A percentile compares a stretch with the other conserved stretches of the same genome.
Evolutionary conservation across 2,797 vertebrate species (phyloP).

Genomic region (Chelon auratus): DNA sequence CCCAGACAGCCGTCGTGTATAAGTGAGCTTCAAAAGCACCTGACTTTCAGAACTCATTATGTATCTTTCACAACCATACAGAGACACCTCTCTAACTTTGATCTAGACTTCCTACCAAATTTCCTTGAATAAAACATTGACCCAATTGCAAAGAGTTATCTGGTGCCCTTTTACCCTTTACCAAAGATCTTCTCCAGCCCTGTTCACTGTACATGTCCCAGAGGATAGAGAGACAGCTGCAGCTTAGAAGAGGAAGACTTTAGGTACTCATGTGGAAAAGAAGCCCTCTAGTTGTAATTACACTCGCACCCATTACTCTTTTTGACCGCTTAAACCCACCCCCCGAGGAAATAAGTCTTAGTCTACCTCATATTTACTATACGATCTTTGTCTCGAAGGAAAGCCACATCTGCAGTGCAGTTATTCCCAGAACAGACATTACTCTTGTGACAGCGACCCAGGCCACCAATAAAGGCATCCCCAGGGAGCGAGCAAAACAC

Average conservation of each 20-base stretch:
- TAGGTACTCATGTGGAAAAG: constrained; percentile 60
- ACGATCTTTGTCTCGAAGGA: constrained; percentile 55
- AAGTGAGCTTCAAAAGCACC: not conserved
- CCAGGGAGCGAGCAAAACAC: constrained; percentile 43
- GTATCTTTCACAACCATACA: not conserved
- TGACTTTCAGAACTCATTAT: not conserved
- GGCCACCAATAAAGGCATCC: constrained; percentile 52
- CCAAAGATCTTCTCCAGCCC: constrained; percentile 39
- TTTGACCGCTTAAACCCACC: constrained; percentile 47
- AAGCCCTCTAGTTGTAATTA: constrained; percentile 71
- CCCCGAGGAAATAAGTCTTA: constrained; percentile 59
- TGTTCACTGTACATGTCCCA: constrained; percentile 30
- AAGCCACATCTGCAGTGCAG: constrained; percentile 36
- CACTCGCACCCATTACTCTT: constrained; percentile 64
- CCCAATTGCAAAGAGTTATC: constrained; percentile 14
- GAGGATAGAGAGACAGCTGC: constrained; percentile 35
- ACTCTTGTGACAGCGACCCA: constrained; percentile 51
- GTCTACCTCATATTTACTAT: constrained; percentile 60
- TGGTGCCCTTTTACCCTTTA: not conserved
- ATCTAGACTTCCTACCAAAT: constrained; percentile 4
- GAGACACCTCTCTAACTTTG: not conserved
- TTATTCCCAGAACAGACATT: constrained; percentile 58
- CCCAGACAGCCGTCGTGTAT: not conserved
- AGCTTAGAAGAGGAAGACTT: constrained; percentile 38
- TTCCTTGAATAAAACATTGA: constrained; percentile 11